Percentiles rank a stretch among this genome's conserved stretches.
Conservation (phyloP, 2,113 vertebrate genomes). For the Passer montanus region DNA sequence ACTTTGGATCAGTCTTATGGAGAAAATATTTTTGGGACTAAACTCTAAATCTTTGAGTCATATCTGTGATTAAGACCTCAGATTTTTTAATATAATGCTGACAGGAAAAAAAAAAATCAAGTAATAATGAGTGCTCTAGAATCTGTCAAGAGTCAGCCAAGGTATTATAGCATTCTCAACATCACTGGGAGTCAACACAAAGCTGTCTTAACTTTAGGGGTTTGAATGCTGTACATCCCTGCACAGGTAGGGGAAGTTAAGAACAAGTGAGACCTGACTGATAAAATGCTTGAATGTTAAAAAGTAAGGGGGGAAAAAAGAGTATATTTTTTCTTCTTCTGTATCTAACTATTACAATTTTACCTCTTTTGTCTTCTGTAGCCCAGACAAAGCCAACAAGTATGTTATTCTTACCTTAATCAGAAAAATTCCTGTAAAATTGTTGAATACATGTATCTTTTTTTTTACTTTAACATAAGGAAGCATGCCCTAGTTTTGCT, state of each 20-base stretch:
- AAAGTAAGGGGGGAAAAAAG: not conserved
- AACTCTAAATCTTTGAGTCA: not conserved
- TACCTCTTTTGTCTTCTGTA: slow-evolving; percentile 18
- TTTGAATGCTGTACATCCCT: not conserved
- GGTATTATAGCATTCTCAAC: not conserved
- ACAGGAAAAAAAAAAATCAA: not conserved
- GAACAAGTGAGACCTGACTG: not conserved
- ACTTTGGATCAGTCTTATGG: not conserved
- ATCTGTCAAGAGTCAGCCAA: not conserved
- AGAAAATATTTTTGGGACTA: not conserved
- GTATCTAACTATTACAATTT: not conserved
- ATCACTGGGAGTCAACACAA: not conserved
- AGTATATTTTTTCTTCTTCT: not conserved
- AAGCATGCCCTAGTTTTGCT: not conserved
- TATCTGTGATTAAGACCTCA: not conserved
- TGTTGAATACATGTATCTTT: not conserved
- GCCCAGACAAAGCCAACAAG: slow-evolving; percentile 57
- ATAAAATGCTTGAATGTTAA: not conserved
- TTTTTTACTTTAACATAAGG: not conserved
- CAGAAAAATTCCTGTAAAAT: slow-evolving; percentile 18
- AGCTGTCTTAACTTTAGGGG: not conserved
- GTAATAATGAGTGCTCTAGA: not conserved
- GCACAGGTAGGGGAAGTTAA: not conserved
- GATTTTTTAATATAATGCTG: not conserved
- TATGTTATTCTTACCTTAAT: slow-evolving; percentile 30